Evolutionary conservation across 2,888 invertebrate species (phyloP).

Genomic region (Drosophila recens): DNA sequence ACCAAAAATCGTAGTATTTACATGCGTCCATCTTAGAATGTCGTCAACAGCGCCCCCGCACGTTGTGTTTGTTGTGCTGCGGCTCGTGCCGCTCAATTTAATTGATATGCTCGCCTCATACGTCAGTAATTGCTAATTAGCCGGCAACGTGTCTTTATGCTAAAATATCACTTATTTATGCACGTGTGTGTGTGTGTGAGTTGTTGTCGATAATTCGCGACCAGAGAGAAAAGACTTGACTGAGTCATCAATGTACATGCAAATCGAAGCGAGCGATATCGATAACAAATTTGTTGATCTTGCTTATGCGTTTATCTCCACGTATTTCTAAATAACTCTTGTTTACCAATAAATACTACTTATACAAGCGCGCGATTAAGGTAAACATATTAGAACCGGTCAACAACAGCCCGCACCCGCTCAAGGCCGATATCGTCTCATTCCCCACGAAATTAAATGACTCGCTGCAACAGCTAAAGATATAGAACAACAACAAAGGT

Average conservation of each 20-base stretch:
- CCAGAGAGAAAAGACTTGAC: neutral
- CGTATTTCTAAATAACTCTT: conserved; percentile 44
- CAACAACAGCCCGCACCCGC: conserved; percentile 37
- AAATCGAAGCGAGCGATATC: conserved; percentile 22
- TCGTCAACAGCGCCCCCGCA: conserved; percentile 68
- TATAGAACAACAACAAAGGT: conserved; percentile 33
- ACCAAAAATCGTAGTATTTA: conserved; percentile 36
- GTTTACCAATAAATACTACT: conserved; percentile 63
- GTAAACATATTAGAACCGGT: conserved; percentile 63
- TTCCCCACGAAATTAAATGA: conserved; percentile 23
- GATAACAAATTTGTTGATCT: conserved; percentile 20
- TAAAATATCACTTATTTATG: conserved; percentile 30
- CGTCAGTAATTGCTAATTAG: conserved; percentile 64
- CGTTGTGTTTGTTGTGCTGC: conserved; percentile 10
- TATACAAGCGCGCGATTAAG: conserved; percentile 30
- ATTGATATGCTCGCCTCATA: conserved; percentile 57
- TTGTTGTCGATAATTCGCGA: conserved; percentile 4
- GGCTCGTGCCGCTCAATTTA: conserved; percentile 55
- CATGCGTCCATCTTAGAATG: conserved; percentile 48
- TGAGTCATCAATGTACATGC: conserved; percentile 11
- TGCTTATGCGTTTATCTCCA: conserved; percentile 19
- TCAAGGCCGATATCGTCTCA: conserved; percentile 51
- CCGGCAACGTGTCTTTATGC: conserved; percentile 72
- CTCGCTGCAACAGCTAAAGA: conserved; percentile 48
- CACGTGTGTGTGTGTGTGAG: neutral